Evolutionary conservation across 2,113 vertebrate genomes (phyloP).

Genomic region (Ochotona curzoniae): DNA sequence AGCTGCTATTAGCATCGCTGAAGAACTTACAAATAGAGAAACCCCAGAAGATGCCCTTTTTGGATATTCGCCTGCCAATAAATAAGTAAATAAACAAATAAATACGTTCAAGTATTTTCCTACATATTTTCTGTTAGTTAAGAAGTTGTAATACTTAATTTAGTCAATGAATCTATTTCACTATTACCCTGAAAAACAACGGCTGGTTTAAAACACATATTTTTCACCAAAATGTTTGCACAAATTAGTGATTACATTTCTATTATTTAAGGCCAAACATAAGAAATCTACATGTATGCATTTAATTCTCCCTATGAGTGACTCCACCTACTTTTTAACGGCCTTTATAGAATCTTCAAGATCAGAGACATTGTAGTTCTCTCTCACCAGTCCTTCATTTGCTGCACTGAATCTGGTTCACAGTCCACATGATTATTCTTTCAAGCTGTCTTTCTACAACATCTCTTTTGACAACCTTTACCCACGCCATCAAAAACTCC

Average conservation of each 20-base stretch:
- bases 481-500: background rate
- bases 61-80: slow-evolving; percentile 81
- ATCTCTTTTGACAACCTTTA: background rate
- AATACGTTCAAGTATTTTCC: slow-evolving; percentile 33
- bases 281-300: background rate
- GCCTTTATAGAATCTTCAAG: background rate
- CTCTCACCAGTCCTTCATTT: background rate
- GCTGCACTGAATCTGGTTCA: background rate
- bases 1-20: slow-evolving; percentile 73
- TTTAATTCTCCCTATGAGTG: background rate
- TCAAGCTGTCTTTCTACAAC: background rate
- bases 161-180: slow-evolving; percentile 44
- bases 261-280: slow-evolving; percentile 23
- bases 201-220: slow-evolving; percentile 13
- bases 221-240: background rate
- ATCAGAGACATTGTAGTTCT: background rate
- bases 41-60: slow-evolving; percentile 77
- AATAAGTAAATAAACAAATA: background rate
- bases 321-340: background rate
- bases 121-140: background rate
- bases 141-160: slow-evolving; percentile 14
- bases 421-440: background rate
- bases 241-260: background rate
- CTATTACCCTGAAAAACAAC: background rate
- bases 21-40: slow-evolving; percentile 80